phyloP scores from a whole-genome alignment of 2,113 vertebrate genomes.

The Mola mola region DNA sequence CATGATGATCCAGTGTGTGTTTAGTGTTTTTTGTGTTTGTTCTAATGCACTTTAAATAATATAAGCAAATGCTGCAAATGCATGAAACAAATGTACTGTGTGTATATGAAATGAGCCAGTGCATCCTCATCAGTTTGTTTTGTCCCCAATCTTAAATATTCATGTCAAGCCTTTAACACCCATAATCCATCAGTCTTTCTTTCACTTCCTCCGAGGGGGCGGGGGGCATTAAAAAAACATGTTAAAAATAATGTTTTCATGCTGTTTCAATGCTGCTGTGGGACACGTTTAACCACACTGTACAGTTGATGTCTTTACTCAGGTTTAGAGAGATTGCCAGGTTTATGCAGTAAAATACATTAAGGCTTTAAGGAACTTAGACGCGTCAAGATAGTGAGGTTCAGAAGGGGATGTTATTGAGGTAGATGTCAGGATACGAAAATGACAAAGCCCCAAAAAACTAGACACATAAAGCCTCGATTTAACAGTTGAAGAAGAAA shows the following conservation, averaged over 20 bases:
- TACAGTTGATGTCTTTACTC: conserved; percentile 18
- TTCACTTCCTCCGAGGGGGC: conserved; percentile 7
- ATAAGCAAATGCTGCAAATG: conserved; percentile 17
- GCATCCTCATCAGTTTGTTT: conserved; percentile 21
- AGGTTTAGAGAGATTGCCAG: too few relatives aligned
- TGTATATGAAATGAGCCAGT: conserved; percentile 25
- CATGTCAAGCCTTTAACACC: conserved; percentile 33
- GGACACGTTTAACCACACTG: conserved; percentile 10
- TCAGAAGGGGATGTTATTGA: too few relatives aligned
- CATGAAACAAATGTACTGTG: conserved; percentile 17
- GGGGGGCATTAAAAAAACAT: conserved; percentile 52
- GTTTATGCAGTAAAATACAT: too few relatives aligned
- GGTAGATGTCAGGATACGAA: too few relatives aligned
- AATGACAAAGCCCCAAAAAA: too few relatives aligned
- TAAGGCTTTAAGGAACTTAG: background rate
- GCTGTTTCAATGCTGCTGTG: too few relatives aligned
- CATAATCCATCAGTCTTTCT: conserved; percentile 43
- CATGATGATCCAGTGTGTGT: conserved; percentile 13
- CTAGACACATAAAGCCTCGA: too few relatives aligned
- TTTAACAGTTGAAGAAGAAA: too few relatives aligned
- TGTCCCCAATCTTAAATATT: conserved; percentile 50
- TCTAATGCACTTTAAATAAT: conserved; percentile 38
- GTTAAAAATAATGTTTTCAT: conserved; percentile 32
- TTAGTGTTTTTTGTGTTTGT: conserved; percentile 13
- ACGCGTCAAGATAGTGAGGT: too few relatives aligned